Percentiles rank a stretch among this genome's conserved stretches.
Conservation (phyloP, 2,797 vertebrate species). For the Darevskia mixta region DNA sequence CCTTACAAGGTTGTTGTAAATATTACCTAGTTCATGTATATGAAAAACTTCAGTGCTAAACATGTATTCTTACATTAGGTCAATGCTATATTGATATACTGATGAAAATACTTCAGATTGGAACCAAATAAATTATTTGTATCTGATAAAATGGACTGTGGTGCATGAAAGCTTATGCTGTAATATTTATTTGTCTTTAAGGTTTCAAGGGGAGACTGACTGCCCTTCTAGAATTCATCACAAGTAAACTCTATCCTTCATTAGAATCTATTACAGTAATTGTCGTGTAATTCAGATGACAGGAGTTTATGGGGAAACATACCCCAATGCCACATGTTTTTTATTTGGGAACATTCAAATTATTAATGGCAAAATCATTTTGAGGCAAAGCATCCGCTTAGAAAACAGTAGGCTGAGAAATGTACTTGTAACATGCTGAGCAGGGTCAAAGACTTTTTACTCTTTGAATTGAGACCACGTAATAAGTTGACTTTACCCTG, state of each 20-base stretch:
- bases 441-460: slow-evolving; percentile 32
- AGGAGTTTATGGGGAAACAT: not conserved
- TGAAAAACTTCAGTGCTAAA: not conserved
- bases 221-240: too few species aligned
- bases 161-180: too few species aligned
- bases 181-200: too few species aligned
- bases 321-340: not conserved
- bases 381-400: not conserved
- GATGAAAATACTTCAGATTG: not conserved
- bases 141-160: not conserved
- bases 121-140: not conserved
- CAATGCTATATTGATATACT: not conserved
- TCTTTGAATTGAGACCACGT: not conserved
- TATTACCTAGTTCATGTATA: not conserved
- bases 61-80: not conserved
- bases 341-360: not conserved
- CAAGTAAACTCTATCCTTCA: too few species aligned
- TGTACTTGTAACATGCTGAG: slow-evolving; percentile 1
- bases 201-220: too few species aligned
- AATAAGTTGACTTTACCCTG: not conserved
- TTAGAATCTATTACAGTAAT: not conserved
- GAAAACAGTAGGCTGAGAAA: not conserved
- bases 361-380: not conserved
- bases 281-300: not conserved
- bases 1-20: not conserved